Evolutionary conservation across 2,888 invertebrate species (phyloP), one percentile per base, ranked within the genome.

Genomic region (Anticlea derivata): DNA sequence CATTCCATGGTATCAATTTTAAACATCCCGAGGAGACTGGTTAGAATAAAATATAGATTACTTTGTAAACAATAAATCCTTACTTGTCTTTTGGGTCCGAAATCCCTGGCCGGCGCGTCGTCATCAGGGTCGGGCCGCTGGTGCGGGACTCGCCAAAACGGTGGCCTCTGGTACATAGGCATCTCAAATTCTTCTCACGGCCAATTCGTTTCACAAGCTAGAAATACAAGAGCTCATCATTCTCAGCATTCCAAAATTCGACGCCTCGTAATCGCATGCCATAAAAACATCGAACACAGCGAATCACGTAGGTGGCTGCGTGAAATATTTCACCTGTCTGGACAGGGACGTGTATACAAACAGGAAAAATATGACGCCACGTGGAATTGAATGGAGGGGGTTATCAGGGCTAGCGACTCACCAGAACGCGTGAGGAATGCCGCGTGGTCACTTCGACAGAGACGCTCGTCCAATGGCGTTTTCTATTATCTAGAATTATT

Each of bases 121-220:
- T 83, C 92, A 52, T 83, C 92, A 50, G 92, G 91, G 58, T 91
- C 89, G 1, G 54, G 72, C 6, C 90, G 78, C 57, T 80, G 80
- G 59, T 83, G 82, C 5, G 92, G 92, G 31, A 92, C 81, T 27
- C 92, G 86, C 93, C 93, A 94, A 80, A 94, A 94, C 35, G 93
- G 86, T 37, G 93, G 93, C 62, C 93, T 86, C 73, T 93, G 92
- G 78, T 92, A 93, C 73, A 79, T 63, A 65, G 92, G 91, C 92
- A 92, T 92, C 55, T 54, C 68, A 50, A 43, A 37, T 11, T 40
- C 54, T 49, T 50, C 53, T 51, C 55, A 51, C 64, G 43, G 35
- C 48, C 45, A 51, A 48, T 60, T 65, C 48, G 45, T 54, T 60
- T 53, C 58, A 56, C 64, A 51, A 60, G 53, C 55, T 58, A 65